These are phyloP conservation scores for Callionymus lyra DNA, from an alignment of 2,113 vertebrate genomes.

Conservation along the genomic window DNA sequence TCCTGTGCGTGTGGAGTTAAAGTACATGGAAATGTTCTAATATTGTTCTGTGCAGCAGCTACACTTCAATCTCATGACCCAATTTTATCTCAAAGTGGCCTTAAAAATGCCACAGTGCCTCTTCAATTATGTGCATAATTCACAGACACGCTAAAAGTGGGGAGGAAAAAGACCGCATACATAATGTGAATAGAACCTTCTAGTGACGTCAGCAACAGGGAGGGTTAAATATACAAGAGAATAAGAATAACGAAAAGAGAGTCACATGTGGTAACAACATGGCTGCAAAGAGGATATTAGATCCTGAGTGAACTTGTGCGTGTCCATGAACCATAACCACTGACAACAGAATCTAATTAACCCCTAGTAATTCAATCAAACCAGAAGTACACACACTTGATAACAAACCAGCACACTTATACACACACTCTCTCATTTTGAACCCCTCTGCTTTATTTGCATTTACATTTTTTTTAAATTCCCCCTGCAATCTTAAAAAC, in stretches of 20 bases:
- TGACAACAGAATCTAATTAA: slow-evolving; percentile 52
- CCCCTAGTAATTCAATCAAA: slow-evolving; percentile 55
- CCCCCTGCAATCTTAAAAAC: no score
- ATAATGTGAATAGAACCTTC: slow-evolving; percentile 1
- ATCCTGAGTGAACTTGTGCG: slow-evolving; percentile 23
- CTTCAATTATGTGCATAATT: slow-evolving; percentile 39
- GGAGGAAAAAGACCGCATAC: slow-evolving; percentile 5
- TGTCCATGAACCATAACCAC: slow-evolving; percentile 29
- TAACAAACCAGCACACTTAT: slow-evolving; percentile 4
- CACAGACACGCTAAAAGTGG: slow-evolving; percentile 19
- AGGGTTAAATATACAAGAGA: slow-evolving; percentile 10
- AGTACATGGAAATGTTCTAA: slow-evolving; percentile 30
- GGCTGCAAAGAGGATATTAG: slow-evolving; percentile 29
- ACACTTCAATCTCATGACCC: slow-evolving; percentile 23
- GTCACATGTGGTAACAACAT: slow-evolving; percentile 23
- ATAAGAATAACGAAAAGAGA: neutral
- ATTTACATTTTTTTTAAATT: no score
- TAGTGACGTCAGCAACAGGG: no score
- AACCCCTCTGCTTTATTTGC: no score
- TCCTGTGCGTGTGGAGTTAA: slow-evolving; percentile 3
- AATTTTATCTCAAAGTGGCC: slow-evolving; percentile 18
- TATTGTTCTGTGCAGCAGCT: slow-evolving; percentile 24
- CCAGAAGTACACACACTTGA: slow-evolving; percentile 28
- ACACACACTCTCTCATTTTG: no score
- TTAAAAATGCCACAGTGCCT: slow-evolving; percentile 38